These are phyloP conservation scores for Empis livida DNA, from an alignment of 2,888 invertebrate genomes.

Conservation along the genomic window DNA sequence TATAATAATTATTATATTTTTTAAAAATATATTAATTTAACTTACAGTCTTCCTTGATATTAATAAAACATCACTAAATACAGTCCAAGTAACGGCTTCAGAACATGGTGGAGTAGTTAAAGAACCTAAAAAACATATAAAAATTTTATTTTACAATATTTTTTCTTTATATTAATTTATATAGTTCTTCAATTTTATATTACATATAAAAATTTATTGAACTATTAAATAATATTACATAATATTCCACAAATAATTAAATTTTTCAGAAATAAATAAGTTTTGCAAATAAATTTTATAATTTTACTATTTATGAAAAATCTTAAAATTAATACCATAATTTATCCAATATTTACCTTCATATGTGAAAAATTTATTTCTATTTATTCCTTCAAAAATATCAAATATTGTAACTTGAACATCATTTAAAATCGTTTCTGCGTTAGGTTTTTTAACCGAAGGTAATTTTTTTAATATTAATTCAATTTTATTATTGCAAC, in stretches of 20 bases:
- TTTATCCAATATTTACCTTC: neutral
- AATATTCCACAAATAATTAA: no score
- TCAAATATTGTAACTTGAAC: constrained; percentile 40
- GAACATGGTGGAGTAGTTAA: constrained; percentile 61
- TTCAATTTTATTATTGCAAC: constrained; percentile 10
- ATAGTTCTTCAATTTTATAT: no score
- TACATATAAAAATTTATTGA: no score
- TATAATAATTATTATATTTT: neutral
- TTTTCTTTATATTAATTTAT: no score
- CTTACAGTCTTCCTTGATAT: constrained; percentile 27
- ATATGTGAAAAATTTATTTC: neutral
- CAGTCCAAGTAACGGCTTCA: constrained; percentile 58
- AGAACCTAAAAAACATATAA: constrained; percentile 39
- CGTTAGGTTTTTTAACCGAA: constrained; percentile 40
- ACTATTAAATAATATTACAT: no score
- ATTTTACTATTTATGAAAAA: no score
- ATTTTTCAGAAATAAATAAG: no score
- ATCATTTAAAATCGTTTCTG: constrained; percentile 47
- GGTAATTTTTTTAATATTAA: no score
- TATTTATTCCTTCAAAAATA: neutral
- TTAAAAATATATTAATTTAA: neutral
- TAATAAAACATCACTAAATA: constrained; percentile 43
- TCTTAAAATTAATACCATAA: no score
- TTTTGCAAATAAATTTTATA: no score
- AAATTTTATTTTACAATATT: no score